Conservation (phyloP, 2,888 invertebrate species). For the Amphipoea lucens region DNA sequence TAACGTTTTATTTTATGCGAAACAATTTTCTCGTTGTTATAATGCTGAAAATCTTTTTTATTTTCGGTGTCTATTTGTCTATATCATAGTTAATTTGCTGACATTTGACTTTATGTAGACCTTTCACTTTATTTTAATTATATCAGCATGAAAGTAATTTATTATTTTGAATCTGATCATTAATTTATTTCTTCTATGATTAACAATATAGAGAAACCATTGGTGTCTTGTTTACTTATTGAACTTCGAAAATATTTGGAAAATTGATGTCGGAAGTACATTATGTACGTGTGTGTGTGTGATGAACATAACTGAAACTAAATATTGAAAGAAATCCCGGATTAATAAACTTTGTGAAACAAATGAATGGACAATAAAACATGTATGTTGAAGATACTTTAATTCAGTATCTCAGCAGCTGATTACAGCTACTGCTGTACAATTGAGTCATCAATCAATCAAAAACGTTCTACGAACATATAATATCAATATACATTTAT, state of each 20-base stretch:
- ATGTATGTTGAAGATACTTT: not conserved
- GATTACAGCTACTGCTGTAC: too few relatives aligned
- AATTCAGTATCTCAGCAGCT: not conserved
- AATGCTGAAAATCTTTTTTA: not conserved
- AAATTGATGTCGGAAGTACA: conserved; percentile 8
- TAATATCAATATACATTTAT: too few relatives aligned
- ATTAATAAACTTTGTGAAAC: conserved; percentile 1
- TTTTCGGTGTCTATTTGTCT: not conserved
- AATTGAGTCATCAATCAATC: too few relatives aligned
- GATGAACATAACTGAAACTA: conserved; percentile 6
- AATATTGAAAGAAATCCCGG: conserved; percentile 12
- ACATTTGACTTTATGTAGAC: not conserved
- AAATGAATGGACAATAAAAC: not conserved
- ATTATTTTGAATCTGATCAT: not conserved
- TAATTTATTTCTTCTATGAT: not conserved
- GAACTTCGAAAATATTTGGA: not conserved
- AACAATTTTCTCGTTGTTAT: not conserved
- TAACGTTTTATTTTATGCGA: not conserved
- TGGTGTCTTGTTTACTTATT: not conserved
- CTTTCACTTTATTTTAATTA: not conserved
- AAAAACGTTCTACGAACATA: too few relatives aligned
- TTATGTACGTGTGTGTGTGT: too few relatives aligned
- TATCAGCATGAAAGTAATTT: not conserved
- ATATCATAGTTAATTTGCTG: not conserved
- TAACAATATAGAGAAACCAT: not conserved